These are phyloP conservation scores for Colius striatus DNA, from an alignment of 2,113 vertebrate species.

Conservation along the genomic window DNA sequence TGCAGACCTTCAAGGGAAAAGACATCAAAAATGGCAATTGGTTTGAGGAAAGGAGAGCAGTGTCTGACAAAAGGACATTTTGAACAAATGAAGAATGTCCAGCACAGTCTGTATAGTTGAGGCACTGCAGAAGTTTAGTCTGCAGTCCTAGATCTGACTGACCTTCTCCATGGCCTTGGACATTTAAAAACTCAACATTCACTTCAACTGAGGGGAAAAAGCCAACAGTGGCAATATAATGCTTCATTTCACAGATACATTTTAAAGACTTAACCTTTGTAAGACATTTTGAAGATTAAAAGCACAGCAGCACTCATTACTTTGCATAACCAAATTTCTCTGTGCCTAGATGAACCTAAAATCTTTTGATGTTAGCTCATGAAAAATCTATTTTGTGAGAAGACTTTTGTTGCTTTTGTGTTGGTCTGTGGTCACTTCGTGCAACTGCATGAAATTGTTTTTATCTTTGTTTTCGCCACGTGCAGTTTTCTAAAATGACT, in stretches of 20 bases:
- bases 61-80: background rate
- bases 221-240: background rate
- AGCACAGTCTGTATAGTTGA: background rate
- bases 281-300: slow-evolving; percentile 51
- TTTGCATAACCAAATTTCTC: background rate
- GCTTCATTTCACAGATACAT: slow-evolving; percentile 45
- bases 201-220: background rate
- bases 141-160: background rate
- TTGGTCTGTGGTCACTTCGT: background rate
- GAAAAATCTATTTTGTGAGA: background rate
- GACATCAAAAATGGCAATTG: background rate
- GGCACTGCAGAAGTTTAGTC: background rate
- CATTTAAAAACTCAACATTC: slow-evolving; percentile 10
- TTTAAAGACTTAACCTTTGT: slow-evolving; percentile 52
- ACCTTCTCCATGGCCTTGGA: background rate
- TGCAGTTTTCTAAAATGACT: background rate
- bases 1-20: background rate
- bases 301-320: background rate
- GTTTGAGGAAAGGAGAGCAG: background rate
- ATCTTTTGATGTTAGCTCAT: slow-evolving; percentile 9
- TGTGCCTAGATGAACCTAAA: background rate
- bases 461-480: background rate
- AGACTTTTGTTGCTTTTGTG: background rate
- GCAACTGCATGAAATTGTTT: background rate
- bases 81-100: background rate